These are phyloP conservation scores for Ageneiosus marmoratus DNA, from an alignment of 2,113 vertebrate species.

Conservation along the genomic window DNA sequence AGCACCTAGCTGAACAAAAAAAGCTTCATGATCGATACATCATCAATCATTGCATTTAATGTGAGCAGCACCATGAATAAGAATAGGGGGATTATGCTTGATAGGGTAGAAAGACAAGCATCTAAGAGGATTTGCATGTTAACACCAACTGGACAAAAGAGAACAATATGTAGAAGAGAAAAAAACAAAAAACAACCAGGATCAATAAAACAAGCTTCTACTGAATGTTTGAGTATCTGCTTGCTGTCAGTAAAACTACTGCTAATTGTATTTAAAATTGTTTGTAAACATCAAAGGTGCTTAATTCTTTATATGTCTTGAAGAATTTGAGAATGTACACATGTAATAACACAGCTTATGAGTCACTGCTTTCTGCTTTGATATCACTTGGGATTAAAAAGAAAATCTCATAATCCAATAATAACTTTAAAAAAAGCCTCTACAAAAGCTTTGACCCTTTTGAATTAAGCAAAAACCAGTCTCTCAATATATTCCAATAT, in stretches of 20 bases:
- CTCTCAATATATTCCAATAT: background rate
- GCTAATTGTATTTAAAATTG: background rate
- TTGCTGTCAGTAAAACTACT: background rate
- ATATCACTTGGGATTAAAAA: too few relatives aligned
- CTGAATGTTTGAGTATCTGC: background rate
- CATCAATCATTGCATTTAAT: slow-evolving; percentile 73
- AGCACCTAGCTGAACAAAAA: slow-evolving; percentile 63
- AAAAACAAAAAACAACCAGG: slow-evolving; percentile 42
- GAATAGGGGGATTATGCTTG: slow-evolving; percentile 68
- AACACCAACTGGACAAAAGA: slow-evolving; percentile 43
- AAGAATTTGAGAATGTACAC: background rate
- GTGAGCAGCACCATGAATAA: slow-evolving; percentile 66
- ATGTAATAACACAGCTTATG: background rate
- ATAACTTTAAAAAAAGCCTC: background rate
- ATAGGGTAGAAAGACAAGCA: slow-evolving; percentile 51
- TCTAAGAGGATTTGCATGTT: slow-evolving; percentile 53
- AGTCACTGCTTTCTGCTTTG: background rate
- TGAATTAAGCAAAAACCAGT: background rate
- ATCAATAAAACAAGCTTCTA: slow-evolving; percentile 8
- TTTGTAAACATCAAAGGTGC: background rate
- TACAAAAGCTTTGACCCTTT: background rate
- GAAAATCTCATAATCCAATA: background rate
- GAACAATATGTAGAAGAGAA: slow-evolving; percentile 49
- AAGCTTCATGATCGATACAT: slow-evolving; percentile 72
- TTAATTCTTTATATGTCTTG: background rate